These are phyloP conservation scores for Latrodectus geometricus DNA, from an alignment of 1,140 invertebrate species.

Conservation along the genomic window DNA sequence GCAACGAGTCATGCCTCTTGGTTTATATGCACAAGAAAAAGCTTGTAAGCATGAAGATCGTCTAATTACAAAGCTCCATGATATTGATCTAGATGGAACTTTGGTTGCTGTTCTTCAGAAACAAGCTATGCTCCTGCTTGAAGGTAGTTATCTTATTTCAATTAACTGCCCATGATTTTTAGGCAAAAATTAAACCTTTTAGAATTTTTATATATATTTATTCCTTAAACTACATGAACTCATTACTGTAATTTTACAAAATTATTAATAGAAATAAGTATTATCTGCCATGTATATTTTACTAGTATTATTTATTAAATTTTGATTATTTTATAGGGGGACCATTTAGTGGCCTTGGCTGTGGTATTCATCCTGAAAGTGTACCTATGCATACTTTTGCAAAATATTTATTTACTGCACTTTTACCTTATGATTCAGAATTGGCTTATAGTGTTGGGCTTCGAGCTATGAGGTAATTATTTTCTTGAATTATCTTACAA, in stretches of 20 bases:
- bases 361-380: constrained; percentile 80
- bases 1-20: constrained; percentile 81
- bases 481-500: background rate
- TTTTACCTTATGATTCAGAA: constrained; percentile 79
- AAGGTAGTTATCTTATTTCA: constrained; percentile 47
- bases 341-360: constrained; percentile 80
- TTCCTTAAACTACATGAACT: too few species aligned
- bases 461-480: constrained; percentile 72
- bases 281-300: too few species aligned
- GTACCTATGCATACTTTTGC: constrained; percentile 87
- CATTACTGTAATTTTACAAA: too few species aligned
- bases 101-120: constrained; percentile 73
- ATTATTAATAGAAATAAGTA: too few species aligned
- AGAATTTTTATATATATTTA: too few species aligned
- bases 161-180: background rate
- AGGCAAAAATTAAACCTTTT: too few species aligned
- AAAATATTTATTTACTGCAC: constrained; percentile 80
- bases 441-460: constrained; percentile 79
- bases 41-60: constrained; percentile 82
- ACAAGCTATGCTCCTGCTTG: constrained; percentile 75
- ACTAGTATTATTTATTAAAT: too few species aligned
- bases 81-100: constrained; percentile 80
- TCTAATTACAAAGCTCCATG: constrained; percentile 79
- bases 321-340: constrained; percentile 73
- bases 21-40: constrained; percentile 83